Conservation (phyloP, 1,140 invertebrate species). For the Eupristina koningsbergeri region DNA sequence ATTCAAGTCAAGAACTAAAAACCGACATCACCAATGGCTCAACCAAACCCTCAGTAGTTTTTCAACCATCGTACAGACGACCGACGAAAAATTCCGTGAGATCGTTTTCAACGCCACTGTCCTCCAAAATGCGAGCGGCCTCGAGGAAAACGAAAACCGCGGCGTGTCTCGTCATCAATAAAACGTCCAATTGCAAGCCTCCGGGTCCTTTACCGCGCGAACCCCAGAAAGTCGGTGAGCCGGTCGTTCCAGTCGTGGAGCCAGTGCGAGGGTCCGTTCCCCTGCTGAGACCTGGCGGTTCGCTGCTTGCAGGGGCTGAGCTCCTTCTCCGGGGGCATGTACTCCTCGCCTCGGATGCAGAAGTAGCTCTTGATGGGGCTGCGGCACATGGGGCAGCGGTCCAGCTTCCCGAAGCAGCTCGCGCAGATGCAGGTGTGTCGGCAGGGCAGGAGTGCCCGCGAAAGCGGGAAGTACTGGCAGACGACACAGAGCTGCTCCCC, state of each 20-base stretch:
- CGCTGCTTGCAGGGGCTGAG: slow-evolving; percentile 69
- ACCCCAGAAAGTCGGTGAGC: slow-evolving; percentile 78
- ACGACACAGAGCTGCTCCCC: slow-evolving; percentile 84
- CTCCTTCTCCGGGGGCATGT: slow-evolving; percentile 77
- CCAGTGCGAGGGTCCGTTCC: slow-evolving; percentile 72
- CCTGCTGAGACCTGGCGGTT: slow-evolving; percentile 50
- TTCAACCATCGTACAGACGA: background rate
- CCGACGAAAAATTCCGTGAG: background rate
- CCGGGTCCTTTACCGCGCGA: slow-evolving; percentile 69
- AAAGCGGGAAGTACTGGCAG: slow-evolving; percentile 83
- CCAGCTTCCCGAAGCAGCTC: slow-evolving; percentile 80
- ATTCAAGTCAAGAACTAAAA: background rate
- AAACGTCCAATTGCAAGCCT: background rate
- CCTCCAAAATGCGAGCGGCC: too few relatives aligned
- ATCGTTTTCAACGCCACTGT: background rate
- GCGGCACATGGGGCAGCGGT: slow-evolving; percentile 87
- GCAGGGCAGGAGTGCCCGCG: slow-evolving; percentile 85
- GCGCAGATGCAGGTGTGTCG: slow-evolving; percentile 88
- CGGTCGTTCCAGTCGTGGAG: slow-evolving; percentile 78
- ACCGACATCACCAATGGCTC: background rate
- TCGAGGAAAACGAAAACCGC: background rate
- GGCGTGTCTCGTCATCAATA: background rate
- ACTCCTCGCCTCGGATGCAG: slow-evolving; percentile 83
- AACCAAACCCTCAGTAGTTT: background rate
- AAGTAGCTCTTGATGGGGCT: slow-evolving; percentile 86